Evolutionary conservation across 2,113 vertebrate species (phyloP), one percentile per base, ranked within the genome.

Genomic region (Peucedramus taeniatus): DNA sequence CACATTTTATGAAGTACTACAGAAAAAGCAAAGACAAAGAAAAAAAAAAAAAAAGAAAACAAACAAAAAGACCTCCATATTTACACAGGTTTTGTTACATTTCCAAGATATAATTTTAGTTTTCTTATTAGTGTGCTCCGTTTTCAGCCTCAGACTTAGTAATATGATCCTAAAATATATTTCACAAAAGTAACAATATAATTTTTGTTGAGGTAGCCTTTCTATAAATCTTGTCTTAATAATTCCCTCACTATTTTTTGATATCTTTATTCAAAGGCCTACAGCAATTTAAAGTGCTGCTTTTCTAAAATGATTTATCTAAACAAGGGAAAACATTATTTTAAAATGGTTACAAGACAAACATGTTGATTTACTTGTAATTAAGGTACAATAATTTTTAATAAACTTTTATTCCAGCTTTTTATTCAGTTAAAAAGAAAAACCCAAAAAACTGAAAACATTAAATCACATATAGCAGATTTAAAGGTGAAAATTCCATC

Each of bases 41-140:
- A 2, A 5, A 20, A 42, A 50, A 2, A 40, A 20, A 40, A 40
- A 2, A 37, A 37, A 57, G 1, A 20, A 27, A 42, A 33, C 1
- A 17, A 64, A 33, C 5, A 17, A 60, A 35, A 53, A 24, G 3
- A 14, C 15, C 3, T 7, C 5, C 8, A 4, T 16, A 21, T 66
- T 87, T 61, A 2, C 11, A 30, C 16, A 42, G 53, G 11, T 2
- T 72, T 66, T 47, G 37, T 45, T 68, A 30, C 5, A 13, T 15
- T 90, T 91, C 60, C 14, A 89, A 83, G 17, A 5, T 39, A 28
- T 7, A 64, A 40, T 8, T 77, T 86, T 19, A 19, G 2, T 66
- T 86, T 92, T 87, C 28, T 79, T 72, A 68, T 20, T 59, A 59
- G 11, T 13, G 4, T 30, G 15, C 15, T 45, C 10, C 28, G 1